These are phyloP conservation scores for Arctopsyche grandis DNA, from an alignment of 1,140 invertebrate genomes.

Conservation along the genomic window DNA sequence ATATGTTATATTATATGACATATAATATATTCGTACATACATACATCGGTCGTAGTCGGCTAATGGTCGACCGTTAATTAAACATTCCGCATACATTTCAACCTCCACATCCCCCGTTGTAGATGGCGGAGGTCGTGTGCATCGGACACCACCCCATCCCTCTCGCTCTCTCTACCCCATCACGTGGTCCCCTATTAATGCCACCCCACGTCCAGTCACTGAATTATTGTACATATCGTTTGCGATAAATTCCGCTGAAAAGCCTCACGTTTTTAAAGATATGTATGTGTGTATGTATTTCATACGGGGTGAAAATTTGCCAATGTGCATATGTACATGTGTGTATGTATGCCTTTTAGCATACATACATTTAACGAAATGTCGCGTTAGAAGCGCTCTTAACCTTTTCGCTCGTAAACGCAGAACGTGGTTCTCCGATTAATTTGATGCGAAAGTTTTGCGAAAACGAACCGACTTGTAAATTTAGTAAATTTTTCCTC, in stretches of 20 bases:
- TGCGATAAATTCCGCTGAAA: not conserved
- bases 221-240: conserved; percentile 4
- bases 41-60: not conserved
- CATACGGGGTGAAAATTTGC: not conserved
- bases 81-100: conserved; percentile 45
- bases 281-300: not conserved
- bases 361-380: conserved; percentile 8
- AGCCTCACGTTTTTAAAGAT: not conserved
- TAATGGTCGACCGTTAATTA: conserved; percentile 38
- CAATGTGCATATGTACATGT: not conserved
- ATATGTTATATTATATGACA: too few species aligned
- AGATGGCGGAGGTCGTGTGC: conserved; percentile 14
- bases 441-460: conserved; percentile 2
- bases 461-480: not conserved
- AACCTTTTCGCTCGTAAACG: conserved; percentile 14
- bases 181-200: conserved; percentile 14
- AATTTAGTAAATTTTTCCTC: not conserved
- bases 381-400: not conserved
- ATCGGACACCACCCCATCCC: not conserved
- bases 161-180: not conserved
- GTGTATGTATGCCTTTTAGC: not conserved
- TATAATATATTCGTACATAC: too few species aligned
- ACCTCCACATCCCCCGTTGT: not conserved
- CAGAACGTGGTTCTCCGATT: not conserved
- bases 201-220: not conserved